Evolutionary conservation across 2,888 invertebrate species (phyloP).

Genomic region (Arge pagana): DNA sequence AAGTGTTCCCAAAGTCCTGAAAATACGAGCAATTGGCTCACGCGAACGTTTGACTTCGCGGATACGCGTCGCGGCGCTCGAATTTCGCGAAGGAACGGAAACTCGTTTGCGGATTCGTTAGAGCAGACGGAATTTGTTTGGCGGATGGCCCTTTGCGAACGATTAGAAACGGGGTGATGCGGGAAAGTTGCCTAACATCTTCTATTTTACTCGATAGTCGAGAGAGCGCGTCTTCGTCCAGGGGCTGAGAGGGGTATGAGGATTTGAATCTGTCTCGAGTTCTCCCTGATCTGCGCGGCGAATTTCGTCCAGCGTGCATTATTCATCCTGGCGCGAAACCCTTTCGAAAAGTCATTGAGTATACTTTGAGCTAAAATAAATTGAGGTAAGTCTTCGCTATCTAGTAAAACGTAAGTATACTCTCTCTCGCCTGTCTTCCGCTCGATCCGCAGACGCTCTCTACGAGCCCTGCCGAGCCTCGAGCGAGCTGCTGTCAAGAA

Average conservation of each 20-base stretch:
- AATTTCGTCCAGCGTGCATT: slow-evolving; percentile 18
- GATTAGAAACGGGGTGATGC: slow-evolving; percentile 15
- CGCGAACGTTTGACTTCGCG: too few relatives aligned
- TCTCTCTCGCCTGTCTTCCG: slow-evolving; percentile 3
- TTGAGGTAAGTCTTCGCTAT: slow-evolving; percentile 1
- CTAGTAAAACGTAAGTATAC: slow-evolving; percentile 4
- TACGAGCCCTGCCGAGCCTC: background rate
- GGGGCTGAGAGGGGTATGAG: slow-evolving; percentile 3
- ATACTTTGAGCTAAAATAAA: slow-evolving; percentile 12
- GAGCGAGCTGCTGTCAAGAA: background rate
- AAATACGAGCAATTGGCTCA: too few relatives aligned
- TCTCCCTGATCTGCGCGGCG: background rate
- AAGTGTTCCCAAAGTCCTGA: too few relatives aligned
- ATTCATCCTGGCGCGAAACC: slow-evolving; percentile 8
- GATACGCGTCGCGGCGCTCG: too few relatives aligned
- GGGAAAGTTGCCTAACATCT: too few relatives aligned
- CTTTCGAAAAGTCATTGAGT: slow-evolving; percentile 9
- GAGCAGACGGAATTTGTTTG: slow-evolving; percentile 20
- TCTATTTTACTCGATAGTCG: slow-evolving; percentile 6
- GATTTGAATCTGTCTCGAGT: slow-evolving; percentile 8
- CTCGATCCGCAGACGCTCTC: background rate
- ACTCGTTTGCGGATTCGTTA: too few relatives aligned
- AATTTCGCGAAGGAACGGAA: too few relatives aligned
- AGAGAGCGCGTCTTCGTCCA: background rate
- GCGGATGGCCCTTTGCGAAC: slow-evolving; percentile 4